phyloP scores from a whole-genome alignment of 2,888 invertebrate genomes.

The Ypsolopha sequella region DNA sequence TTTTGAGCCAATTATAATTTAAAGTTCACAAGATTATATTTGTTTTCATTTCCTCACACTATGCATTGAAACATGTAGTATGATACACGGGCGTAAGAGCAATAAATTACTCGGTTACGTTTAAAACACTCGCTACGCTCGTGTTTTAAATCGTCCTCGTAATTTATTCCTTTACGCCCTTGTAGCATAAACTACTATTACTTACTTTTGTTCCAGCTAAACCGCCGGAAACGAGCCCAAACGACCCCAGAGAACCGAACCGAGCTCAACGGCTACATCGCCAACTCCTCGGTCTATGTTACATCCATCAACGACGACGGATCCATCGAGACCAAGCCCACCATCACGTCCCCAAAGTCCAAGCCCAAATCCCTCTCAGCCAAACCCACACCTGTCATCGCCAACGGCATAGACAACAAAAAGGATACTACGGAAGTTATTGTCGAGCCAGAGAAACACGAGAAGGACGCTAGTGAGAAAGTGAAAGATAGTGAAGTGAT shows the following conservation, averaged over 20 bases:
- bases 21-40: too few species aligned
- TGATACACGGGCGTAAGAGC: too few species aligned
- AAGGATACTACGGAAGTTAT: conserved; percentile 29
- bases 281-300: conserved; percentile 86
- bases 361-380: conserved; percentile 57
- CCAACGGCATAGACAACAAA: conserved; percentile 46
- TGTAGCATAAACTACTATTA: too few species aligned
- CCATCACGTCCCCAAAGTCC: conserved; percentile 57
- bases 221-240: conserved; percentile 70
- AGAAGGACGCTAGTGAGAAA: conserved; percentile 17
- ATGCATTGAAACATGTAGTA: too few species aligned
- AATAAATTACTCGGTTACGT: too few species aligned
- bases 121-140: too few species aligned
- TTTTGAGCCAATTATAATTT: too few species aligned
- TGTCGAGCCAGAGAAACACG: conserved; percentile 47
- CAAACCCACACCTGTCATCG: conserved; percentile 56
- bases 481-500: conserved; percentile 42
- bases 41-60: too few species aligned
- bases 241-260: conserved; percentile 43
- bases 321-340: conserved; percentile 57
- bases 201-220: conserved; percentile 63
- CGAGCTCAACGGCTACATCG: conserved; percentile 85
- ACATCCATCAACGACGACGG: conserved; percentile 76
- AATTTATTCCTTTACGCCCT: too few species aligned
- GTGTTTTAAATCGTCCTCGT: too few species aligned